Base-by-base conservation (phyloP, 1,140 invertebrate genomes). In the Cyclargus thomasi region DNA sequence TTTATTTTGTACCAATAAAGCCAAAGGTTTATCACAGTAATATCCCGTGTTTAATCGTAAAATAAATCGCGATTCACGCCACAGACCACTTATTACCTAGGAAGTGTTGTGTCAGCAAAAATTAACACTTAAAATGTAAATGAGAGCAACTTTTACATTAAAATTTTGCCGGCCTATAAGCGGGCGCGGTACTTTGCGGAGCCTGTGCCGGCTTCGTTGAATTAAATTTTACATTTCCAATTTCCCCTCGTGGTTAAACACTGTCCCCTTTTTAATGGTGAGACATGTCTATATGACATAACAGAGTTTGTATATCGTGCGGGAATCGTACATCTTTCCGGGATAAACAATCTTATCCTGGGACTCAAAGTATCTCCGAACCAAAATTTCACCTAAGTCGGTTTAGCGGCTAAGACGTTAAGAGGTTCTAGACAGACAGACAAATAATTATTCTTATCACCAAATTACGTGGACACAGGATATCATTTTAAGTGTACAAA, bases 1-100 rank as follows among this genome's bases (percentile, higher is more conserved):
- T 67, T 67, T 67, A 67, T 57, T 64, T 63, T 69, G 63, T 53
- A 55, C 23, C 29, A 70, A 65, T 69, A 64, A 59, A 68, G 67
- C 1, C 14, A 47, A 47, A 47, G 39, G 29, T 29, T 47, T 16
- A 47, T 14, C 39, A 47, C 39, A 16, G 39, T 47, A 47, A 47
- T 47, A 47, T 47, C 39, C 11, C 64, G 62, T 59, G 68, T 65
- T 66, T 70, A 20, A 59, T 59, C 55, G 55, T 21, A 59, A 59
- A 59, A 20, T 59, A 59, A 59, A 59, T 20, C 55, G 18, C 55
- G 20, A 59, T 59, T 59, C 20, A 10, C 18, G 20, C 20, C 55
- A 20, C 55, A 59, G 55, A 59, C 55, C 17, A 59, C 55, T 59
- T 59, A 59, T 59, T 64, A 35, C 35, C 17, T 64, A 35, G 17